Evolutionary conservation across 2,888 invertebrate species (phyloP), one percentile per base, ranked within the genome.

Genomic region (Boloria euphrosyne): DNA sequence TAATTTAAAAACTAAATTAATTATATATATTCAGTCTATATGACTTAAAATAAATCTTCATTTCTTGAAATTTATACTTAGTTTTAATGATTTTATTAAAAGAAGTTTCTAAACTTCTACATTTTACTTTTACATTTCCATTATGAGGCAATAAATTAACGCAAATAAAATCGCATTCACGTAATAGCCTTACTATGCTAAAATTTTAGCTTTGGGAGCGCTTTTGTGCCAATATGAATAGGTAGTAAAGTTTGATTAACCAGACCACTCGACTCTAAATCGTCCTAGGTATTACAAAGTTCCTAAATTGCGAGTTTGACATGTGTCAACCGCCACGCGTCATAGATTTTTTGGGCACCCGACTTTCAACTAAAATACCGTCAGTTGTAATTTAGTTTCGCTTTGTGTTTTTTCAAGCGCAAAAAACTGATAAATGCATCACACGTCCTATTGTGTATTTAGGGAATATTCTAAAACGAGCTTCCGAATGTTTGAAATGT

Each of bases 241-340:
- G 67, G 7, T 57, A 57, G 69, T 55, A 68, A 68, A 70, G 68
- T 70, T 70, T 68, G 70, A 70, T 67, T 68, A 70, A 70, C 65
- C 67, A 68, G 67, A 67, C 67, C 65, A 70, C 65, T 68, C 67
- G 52, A 53, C 62, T 49, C 65, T 53, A 68, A 70, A 68, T 63
- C 47, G 55, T 66, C 46, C 59, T 50, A 54, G 65, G 62, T 50
- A 68, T 65, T 61, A 18, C 50, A 69, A 68, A 62, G 59, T 54
- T 65, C 59, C 61, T 50, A 71, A 74, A 80, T 78, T 79, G 72
- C 67, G 72, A 79, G 76, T 80, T 83, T 81, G 82, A 83, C 82
- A 80, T 74, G 74, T 80, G 83, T 81, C 83, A 81, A 75, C 71
- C 74, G 74, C 73, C 74, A 75, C 74, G 62, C 62, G 78, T 71